Percentiles rank a stretch among this genome's conserved stretches.
Conservation (phyloP, 2,888 invertebrate species). For the Gortyna flavago region DNA sequence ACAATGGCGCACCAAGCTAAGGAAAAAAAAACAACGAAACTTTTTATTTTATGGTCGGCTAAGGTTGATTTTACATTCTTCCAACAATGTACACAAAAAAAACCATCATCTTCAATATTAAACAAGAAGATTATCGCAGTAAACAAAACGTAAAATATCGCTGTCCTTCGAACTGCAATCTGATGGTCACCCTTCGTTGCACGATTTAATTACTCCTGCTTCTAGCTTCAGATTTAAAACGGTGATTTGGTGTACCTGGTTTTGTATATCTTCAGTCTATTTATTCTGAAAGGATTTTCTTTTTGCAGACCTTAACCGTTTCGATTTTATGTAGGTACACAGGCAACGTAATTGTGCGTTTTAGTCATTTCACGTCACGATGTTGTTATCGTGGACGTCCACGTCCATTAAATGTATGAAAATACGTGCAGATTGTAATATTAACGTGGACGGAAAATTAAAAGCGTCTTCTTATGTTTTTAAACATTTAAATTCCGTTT, state of each 20-base stretch:
- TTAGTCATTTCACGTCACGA: not conserved
- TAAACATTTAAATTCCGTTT: not conserved
- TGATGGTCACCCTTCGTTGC: conserved; percentile 56
- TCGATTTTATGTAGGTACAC: not conserved
- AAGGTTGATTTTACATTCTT: not conserved
- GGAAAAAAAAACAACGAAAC: not conserved
- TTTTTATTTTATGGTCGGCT: not conserved
- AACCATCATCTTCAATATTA: not conserved
- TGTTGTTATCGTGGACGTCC: not conserved
- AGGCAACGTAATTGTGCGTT: not conserved
- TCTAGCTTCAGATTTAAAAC: conserved; percentile 64
- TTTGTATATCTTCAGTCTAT: conserved; percentile 30
- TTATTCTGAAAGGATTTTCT: conserved; percentile 31
- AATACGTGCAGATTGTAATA: not conserved
- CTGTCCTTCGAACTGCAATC: conserved; percentile 3
- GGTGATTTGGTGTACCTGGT: conserved; percentile 56
- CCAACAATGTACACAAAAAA: not conserved
- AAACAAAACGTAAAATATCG: conserved; percentile 4
- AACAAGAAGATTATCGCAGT: not conserved
- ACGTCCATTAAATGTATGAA: not conserved
- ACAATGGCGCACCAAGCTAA: not conserved
- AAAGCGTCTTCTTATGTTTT: not conserved
- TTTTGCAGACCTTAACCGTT: not conserved
- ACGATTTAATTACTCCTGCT: conserved; percentile 70
- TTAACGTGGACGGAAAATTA: not conserved